phyloP scores from a whole-genome alignment of 2,797 vertebrate species.

The Hippocampus kuda region DNA sequence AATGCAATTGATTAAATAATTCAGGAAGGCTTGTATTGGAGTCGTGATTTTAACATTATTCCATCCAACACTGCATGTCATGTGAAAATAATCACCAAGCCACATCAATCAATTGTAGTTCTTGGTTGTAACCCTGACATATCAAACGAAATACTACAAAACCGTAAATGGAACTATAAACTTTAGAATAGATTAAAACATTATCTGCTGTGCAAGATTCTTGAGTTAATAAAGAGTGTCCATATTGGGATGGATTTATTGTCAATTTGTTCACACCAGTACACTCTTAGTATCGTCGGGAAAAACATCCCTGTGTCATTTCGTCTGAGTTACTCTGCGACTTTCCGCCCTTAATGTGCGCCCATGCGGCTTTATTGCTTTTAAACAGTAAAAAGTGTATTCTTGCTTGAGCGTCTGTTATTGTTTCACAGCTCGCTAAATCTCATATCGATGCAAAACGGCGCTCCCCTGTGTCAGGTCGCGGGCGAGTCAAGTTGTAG shows the following conservation, averaged over 20 bases:
- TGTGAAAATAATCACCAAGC: neutral
- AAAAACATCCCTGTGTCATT: neutral
- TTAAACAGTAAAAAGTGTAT: neutral
- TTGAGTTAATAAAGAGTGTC: neutral
- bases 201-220: neutral
- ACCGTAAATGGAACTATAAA: no score
- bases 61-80: neutral
- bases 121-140: no score
- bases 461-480: neutral
- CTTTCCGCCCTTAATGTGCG: neutral
- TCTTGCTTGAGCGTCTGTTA: neutral
- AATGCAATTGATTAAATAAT: neutral
- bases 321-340: neutral
- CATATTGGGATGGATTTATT: neutral
- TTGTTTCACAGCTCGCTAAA: slow-evolving; percentile 2
- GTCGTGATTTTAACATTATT: neutral
- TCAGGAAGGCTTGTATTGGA: no score
- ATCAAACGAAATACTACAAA: neutral
- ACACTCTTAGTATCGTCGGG: neutral
- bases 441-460: slow-evolving; percentile 4
- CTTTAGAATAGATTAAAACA: neutral
- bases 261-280: neutral
- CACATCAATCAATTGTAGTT: neutral
- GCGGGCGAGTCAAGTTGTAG: neutral
- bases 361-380: neutral